Evolutionary conservation across 1,140 invertebrate species (phyloP).

Genomic region (Brachionus angularis): DNA sequence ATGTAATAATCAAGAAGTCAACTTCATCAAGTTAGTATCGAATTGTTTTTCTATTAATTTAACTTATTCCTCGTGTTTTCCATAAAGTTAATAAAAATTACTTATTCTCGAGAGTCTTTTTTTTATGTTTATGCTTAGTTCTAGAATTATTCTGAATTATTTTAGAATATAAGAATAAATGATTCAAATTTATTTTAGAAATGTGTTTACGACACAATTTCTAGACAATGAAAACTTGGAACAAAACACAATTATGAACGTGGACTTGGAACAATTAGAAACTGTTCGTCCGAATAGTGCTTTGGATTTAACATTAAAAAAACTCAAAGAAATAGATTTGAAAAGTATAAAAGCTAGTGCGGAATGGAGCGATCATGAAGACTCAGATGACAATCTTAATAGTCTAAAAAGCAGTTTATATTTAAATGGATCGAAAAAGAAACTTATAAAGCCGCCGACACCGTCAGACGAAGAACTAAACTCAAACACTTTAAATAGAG

Average conservation of each 20-base stretch:
- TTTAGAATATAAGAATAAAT: too few species aligned
- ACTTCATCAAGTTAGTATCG: too few species aligned
- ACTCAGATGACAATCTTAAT: not conserved
- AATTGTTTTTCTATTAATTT: too few species aligned
- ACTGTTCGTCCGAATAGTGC: slow-evolving; percentile 30
- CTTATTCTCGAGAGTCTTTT: too few species aligned
- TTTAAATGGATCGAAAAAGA: slow-evolving; percentile 17
- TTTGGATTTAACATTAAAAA: slow-evolving; percentile 1
- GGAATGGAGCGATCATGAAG: not conserved
- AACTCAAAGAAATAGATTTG: slow-evolving; percentile 9
- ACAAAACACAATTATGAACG: slow-evolving; percentile 9
- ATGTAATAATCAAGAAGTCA: slow-evolving; percentile 36
- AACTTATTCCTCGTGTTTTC: too few species aligned
- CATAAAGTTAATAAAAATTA: too few species aligned
- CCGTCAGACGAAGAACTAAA: not conserved
- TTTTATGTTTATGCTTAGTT: too few species aligned
- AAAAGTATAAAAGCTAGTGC: not conserved
- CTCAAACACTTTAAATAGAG: not conserved
- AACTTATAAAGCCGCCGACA: slow-evolving; percentile 17
- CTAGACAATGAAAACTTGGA: slow-evolving; percentile 38
- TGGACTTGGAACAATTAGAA: slow-evolving; percentile 24
- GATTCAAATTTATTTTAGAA: too few species aligned
- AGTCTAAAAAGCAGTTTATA: not conserved
- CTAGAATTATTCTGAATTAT: too few species aligned
- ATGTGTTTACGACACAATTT: slow-evolving; percentile 11